Evolutionary conservation across 2,888 invertebrate genomes (phyloP), one percentile per base, ranked within the genome.

Genomic region (Chaitophorus viminalis): DNA sequence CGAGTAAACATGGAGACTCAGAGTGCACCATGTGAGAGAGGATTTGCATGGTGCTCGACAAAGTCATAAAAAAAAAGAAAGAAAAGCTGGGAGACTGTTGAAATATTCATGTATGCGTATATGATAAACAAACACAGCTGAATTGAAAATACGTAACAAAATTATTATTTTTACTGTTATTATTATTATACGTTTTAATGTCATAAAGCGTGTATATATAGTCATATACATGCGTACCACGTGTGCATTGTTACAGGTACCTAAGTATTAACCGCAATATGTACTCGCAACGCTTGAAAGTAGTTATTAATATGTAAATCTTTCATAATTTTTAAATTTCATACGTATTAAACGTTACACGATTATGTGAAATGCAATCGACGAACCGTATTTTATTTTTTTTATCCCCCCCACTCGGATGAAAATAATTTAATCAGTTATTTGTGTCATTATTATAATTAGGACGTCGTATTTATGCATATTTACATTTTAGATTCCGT

Each of bases 81-180:
- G 17, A 33, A 52, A 46, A 46, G 46, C 70, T 52, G 70, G 31
- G 52, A 17, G 70, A n/a, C 31, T n/a, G 52, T 82, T 46, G 82
- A 82, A 82, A 82, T 70, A 82, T 82, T 82, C 82, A 82, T 81
- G 29, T 68, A 81, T 33, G 68, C 39, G 81, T 81, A 81, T 81
- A 81, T 81, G 70, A 70, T 82, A 72, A 82, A 72, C 82, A 82
- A 82, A 70, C 72, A 52, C 33, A 17, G n/a, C 72, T 25, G 82
- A 72, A 72, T 72, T 52, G n/a, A 39, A 82, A 82, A 70, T 31
- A 46, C 8, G 31, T 70, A 82, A 82, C 72, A 52, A 52, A 82
- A 72, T 82, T 82, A 82, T 82, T 65, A 54, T 54, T n/a, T n/a
- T n/a, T n/a, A n/a, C n/a, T 54, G 11, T 54, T 60, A 60, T 60